Base-by-base conservation (phyloP, 2,797 vertebrate species). In the Synaphobranchus kaupii region DNA sequence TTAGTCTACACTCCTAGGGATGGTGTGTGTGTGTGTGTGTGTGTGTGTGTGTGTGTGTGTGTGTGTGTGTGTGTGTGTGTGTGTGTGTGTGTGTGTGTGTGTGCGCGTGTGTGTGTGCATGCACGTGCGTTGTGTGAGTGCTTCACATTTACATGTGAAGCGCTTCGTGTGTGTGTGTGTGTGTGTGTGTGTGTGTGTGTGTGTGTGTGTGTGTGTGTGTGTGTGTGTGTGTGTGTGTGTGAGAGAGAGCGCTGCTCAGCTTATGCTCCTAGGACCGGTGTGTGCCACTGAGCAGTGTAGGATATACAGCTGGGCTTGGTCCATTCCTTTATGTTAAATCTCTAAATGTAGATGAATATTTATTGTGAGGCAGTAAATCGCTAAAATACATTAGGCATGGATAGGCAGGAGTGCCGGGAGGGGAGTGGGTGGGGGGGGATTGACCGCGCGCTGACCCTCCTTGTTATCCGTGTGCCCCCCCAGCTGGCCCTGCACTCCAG, bases 401-500 rank as follows among this genome's bases (percentile, higher is more conserved):
- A 73, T 39, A 28, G 81, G 85, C 88, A 63, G 81, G 50, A 44
- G 73, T 7, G 52, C n/a, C n/a, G 15, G 68, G 31, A 54, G 71
- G n/a, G 52, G 9, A 4, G 54, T 22, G 25, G 89, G 34, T 47
- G 15, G 85, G 82, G 25, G 28, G 88, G 86, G 81, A 9, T 48
- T 60, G 66, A 84, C 80, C 58, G 3, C 60, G 28, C 7, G 54
- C 81, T 71, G 85, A 73, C 13, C 15, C 58, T 87, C 83, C 89
- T 84, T 58, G 58, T 82, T 58, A 34, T 48, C 76, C 81, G 85
- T 47, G 4, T 10, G 52, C 66, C 66, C 85, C 78, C 81, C 89
- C 89, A 96, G 95, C 93, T 97, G 95, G 96, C 96, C 92, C 96
- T 97, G 93, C 97, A 94, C 94, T 96, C 95, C 28, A 94, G 94